Evolutionary conservation across 2,113 vertebrate species (phyloP), one percentile per base, ranked within the genome.

Genomic region (Hassar affinis): DNA sequence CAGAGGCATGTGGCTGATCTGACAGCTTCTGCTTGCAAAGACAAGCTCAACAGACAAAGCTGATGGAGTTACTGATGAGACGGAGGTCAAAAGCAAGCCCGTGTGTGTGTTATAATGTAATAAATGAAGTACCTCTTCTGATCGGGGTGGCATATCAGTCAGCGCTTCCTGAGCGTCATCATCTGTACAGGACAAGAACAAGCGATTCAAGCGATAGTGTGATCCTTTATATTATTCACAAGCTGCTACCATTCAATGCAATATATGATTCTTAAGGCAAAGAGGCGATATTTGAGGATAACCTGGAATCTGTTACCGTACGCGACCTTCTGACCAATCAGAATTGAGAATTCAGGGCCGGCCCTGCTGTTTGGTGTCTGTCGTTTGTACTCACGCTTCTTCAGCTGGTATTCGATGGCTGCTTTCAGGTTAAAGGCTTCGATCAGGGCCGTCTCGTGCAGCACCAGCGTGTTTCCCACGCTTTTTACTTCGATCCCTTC

Each of bases 361-460:
- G n/a, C n/a, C n/a, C n/a, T n/a, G n/a, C n/a, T n/a, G n/a, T n/a
- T n/a, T n/a, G n/a, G n/a, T n/a, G n/a, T n/a, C n/a, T n/a, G n/a
- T n/a, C n/a, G n/a, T n/a, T n/a, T n/a, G n/a, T 42, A 85, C 87
- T 94, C 90, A 93, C 95, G 20, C 89, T 98, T 98, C 87, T 88
- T 94, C 82, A 97, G 91, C 86, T 98, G 97, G 90, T 96, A 99
- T 86, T 99, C 96, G 4, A 99, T 96, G 86, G 96, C 97, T 0
- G 97, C 96, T 89, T 98, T 99, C 54, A 99, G 95, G 92, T 99
- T 99, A 90, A 98, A 98, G 80, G 96, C 97, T 91, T 99, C 97
- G 66, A 99, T 96, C 78, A 99, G 92, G 7, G 97, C 96, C 0
- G 97, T 97, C 90, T 96, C 95, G 57, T 98, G 97, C 79, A 99